Conservation (phyloP, 2,113 vertebrate species). For the Mustelus asterias region DNA sequence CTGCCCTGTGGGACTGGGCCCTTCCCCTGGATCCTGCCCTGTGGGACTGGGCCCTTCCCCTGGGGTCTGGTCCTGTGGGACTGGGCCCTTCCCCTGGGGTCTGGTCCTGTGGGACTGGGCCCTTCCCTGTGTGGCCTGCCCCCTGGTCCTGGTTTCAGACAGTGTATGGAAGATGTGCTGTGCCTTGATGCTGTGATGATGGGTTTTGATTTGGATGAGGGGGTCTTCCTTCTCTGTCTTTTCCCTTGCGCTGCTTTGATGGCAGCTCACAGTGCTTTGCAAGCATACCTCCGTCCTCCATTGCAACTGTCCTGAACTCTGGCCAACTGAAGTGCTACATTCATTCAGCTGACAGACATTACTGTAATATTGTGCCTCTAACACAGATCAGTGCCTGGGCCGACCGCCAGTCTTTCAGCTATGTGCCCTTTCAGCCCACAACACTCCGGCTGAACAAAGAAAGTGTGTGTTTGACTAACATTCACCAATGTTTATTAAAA, state of each 20-base stretch:
- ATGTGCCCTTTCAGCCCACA: neutral
- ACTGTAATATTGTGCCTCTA: neutral
- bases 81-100: no score
- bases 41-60: no score
- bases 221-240: neutral
- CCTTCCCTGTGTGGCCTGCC: neutral
- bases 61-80: no score
- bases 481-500: neutral
- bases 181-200: neutral
- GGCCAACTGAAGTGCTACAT: neutral
- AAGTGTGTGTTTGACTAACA: neutral
- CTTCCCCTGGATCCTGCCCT: no score
- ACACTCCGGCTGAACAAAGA: neutral
- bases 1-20: no score
- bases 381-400: neutral
- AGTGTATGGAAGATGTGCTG: neutral
- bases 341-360: neutral
- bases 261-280: neutral
- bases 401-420: neutral
- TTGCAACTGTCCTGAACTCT: neutral
- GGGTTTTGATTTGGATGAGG: neutral
- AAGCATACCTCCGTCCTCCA: neutral
- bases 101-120: no score
- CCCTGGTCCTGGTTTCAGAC: neutral
- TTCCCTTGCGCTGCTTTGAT: neutral